Base-by-base conservation (phyloP, 2,113 vertebrate genomes). In the Pseudorectes ferrugineus region DNA sequence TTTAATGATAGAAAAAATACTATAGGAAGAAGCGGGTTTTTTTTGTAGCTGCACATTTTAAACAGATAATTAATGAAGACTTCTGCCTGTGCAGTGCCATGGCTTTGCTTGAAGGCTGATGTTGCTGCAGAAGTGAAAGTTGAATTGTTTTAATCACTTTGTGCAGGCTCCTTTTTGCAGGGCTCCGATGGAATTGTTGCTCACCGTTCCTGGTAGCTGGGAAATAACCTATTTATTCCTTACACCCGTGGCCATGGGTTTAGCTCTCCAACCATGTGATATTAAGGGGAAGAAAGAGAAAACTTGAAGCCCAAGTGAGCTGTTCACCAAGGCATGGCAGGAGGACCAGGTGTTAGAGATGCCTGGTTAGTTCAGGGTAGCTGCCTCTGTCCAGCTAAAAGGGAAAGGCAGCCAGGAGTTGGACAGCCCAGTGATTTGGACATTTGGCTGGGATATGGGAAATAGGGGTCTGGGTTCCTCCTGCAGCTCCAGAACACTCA, bases 231-330 rank as follows among this genome's bases (percentile, higher is more conserved):
- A 0, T 58, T 45, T 63, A 13, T 40, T 79, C 45, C 65, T 78
- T 65, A 6, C 2, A 15, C 1, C 1, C 1, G 0, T 58, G 49
- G 45, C 21, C 36, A 11, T 63, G 58, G 54, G 36, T 45, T 63
- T 74, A 51, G 29, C 29, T 80, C 48, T 85, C 71, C 36, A 71
- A 1, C 28, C 12, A 0, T 19, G n/a, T 1, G 3, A 9, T 45
- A 4, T 26, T 36, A 57, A 38, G 12, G 62, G 33, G 40, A 7
- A 72, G 55, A 88, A 45, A 45, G 55, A 45, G 62, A 75, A 29
- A 52, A 57, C 2, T 7, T 12, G 22, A 33, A 81, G 52, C 14
- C 31, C 15, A 5, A 11, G 18, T 10, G 52, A 40, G n/a, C 33
- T 43, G 13, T 75, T 75, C 0, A 3, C 1, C 15, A 66, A 61